Base-by-base conservation (phyloP, 2,888 invertebrate genomes). In the Drosophila niveifrons region DNA sequence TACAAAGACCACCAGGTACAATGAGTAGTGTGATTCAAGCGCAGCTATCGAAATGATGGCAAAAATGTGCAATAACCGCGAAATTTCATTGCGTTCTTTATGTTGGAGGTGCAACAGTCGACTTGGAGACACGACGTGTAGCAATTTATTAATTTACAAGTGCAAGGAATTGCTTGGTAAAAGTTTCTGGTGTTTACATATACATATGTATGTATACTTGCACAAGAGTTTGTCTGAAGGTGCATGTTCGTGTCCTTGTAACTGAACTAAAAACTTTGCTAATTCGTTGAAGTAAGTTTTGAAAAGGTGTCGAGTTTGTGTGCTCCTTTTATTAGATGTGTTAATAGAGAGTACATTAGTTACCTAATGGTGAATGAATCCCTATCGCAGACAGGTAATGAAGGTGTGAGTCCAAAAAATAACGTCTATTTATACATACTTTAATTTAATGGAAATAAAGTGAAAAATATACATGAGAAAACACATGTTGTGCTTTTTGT, bases 91-190 rank as follows among this genome's bases (percentile, higher is more conserved):
- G 76, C 64, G 28, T 62, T 28, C 79, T 65, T 77, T 78, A 73
- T 23, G 23, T 23, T 23, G 23, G 6, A 23, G 1, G 0, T 23
- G 23, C 23, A 23, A 23, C 56, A 31, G 17, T 28, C 36, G 11
- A 39, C n/a, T n/a, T n/a, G 36, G 36, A n/a, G n/a, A 39, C n/a
- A 11, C 13, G 39, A 15, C 39, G 39, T 15, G 39, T 41, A 66
- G 77, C 78, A 88, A 67, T 88, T 83, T 86, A 73, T 88, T 80
- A 86, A 82, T 82, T 86, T 86, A 48, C 81, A 55, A 53, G 29
- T 50, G 55, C 52, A 65, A 65, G 48, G 36, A 68, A 62, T 66
- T 56, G 58, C 15, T 55, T 23, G 43, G 43, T 29, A 62, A 69
- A 79, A 64, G 53, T 69, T 75, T 75, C 47, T 53, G 41, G n/a